Percentiles rank a stretch among this genome's conserved stretches.
These are phyloP conservation scores for Cottoperca gobio DNA, from an alignment of 2,797 vertebrate genomes.

Conservation along the genomic window DNA sequence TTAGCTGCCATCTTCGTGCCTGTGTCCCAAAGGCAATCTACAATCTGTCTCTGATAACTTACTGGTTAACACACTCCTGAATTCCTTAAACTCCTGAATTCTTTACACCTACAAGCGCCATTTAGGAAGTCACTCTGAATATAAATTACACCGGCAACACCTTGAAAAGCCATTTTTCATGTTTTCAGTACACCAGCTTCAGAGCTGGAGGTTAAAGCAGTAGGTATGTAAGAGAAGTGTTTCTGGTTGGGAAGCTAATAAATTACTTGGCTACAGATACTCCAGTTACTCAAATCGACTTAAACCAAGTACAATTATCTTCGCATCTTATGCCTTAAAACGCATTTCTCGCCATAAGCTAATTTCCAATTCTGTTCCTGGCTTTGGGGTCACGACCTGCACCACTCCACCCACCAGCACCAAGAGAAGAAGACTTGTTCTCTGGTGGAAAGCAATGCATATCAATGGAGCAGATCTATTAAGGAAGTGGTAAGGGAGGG, in stretches of 20 bases:
- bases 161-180: neutral
- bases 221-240: neutral
- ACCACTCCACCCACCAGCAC: slow-evolving; percentile 28
- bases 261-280: neutral
- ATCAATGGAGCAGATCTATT: slow-evolving; percentile 54
- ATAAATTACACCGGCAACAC: slow-evolving; percentile 1
- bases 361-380: slow-evolving; percentile 20
- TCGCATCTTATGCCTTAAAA: neutral
- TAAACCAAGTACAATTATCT: neutral
- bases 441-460: slow-evolving; percentile 62
- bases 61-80: slow-evolving; percentile 17
- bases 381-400: slow-evolving; percentile 39
- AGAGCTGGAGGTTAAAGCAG: neutral
- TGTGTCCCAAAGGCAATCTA: slow-evolving; percentile 13
- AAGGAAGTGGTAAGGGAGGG: slow-evolving; percentile 27
- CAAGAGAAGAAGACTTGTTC: slow-evolving; percentile 15
- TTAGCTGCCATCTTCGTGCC: slow-evolving; percentile 36
- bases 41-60: slow-evolving; percentile 32
- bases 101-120: neutral
- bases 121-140: neutral
- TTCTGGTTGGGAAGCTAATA: neutral
- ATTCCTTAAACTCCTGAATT: neutral
- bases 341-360: neutral
- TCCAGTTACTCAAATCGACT: neutral
- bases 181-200: neutral